These are phyloP conservation scores for Diaphora mendica DNA, from an alignment of 2,888 invertebrate genomes.

Conservation along the genomic window DNA sequence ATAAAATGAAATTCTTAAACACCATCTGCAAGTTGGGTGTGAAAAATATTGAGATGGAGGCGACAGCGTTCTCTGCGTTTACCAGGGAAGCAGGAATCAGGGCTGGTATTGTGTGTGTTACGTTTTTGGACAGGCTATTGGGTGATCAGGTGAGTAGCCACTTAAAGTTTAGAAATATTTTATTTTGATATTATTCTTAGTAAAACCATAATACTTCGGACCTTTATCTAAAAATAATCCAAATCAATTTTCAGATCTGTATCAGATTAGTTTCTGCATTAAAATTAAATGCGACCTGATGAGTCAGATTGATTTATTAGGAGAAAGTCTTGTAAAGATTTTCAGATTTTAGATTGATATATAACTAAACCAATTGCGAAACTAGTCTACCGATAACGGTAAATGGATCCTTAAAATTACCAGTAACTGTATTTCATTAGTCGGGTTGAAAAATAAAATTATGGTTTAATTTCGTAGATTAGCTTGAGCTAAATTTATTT, in stretches of 20 bases:
- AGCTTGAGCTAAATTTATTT: too few species aligned
- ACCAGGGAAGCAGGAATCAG: conserved; percentile 88
- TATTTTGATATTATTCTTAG: background rate
- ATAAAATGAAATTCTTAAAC: conserved; percentile 88
- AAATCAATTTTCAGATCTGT: background rate
- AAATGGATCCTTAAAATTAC: too few species aligned
- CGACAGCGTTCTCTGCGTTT: conserved; percentile 90
- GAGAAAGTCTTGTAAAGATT: too few species aligned
- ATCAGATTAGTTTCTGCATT: background rate
- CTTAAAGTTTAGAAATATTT: background rate
- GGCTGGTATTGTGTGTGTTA: conserved; percentile 90
- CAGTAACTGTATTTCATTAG: too few species aligned
- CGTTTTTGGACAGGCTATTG: conserved; percentile 89
- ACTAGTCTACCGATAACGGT: too few species aligned
- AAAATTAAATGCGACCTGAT: background rate
- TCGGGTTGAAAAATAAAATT: too few species aligned
- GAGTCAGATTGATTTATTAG: too few species aligned
- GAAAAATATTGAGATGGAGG: conserved; percentile 93
- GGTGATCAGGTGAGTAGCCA: conserved; percentile 88
- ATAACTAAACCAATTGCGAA: too few species aligned
- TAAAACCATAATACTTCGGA: background rate
- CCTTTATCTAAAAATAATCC: background rate
- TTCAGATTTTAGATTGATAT: too few species aligned
- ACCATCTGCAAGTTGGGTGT: conserved; percentile 85
- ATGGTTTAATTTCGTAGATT: too few species aligned